Conservation (phyloP, 2,113 vertebrate genomes). For the Aythya baeri region DNA sequence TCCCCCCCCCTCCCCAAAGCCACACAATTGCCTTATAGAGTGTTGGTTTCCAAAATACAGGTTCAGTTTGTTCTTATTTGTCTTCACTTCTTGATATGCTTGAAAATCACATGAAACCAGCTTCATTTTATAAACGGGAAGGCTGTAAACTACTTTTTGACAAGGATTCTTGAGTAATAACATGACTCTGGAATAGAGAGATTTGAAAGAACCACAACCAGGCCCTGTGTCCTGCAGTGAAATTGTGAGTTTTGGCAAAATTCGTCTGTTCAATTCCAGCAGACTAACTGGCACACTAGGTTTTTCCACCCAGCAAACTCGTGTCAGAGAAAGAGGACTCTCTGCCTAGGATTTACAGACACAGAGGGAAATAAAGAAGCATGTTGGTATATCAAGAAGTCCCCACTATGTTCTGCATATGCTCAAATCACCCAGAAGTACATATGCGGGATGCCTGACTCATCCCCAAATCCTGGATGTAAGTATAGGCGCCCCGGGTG, state of each 20-base stretch:
- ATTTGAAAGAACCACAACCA: background rate
- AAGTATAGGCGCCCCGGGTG: background rate
- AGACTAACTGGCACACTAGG: background rate
- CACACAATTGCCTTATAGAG: background rate
- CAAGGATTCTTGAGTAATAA: background rate
- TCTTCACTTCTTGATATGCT: background rate
- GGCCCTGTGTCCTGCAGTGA: background rate
- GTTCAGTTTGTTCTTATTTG: background rate
- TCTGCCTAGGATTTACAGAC: background rate
- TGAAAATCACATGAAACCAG: background rate
- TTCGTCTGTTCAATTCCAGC: background rate
- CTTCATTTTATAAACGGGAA: background rate
- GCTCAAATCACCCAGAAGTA: background rate
- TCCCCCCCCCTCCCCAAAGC: background rate
- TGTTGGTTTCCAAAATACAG: background rate
- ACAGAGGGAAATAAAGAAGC: slow-evolving; percentile 26
- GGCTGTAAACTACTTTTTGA: background rate
- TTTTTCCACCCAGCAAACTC: background rate
- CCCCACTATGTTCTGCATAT: background rate
- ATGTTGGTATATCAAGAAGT: slow-evolving; percentile 3
- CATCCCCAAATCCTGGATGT: slow-evolving; percentile 47
- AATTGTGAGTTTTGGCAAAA: background rate
- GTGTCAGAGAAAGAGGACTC: background rate
- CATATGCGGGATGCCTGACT: slow-evolving; percentile 26
- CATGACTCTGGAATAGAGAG: background rate